These are phyloP conservation scores for Phalacrocorax brasilianus DNA, from an alignment of 2,113 vertebrate species.

Conservation along the genomic window DNA sequence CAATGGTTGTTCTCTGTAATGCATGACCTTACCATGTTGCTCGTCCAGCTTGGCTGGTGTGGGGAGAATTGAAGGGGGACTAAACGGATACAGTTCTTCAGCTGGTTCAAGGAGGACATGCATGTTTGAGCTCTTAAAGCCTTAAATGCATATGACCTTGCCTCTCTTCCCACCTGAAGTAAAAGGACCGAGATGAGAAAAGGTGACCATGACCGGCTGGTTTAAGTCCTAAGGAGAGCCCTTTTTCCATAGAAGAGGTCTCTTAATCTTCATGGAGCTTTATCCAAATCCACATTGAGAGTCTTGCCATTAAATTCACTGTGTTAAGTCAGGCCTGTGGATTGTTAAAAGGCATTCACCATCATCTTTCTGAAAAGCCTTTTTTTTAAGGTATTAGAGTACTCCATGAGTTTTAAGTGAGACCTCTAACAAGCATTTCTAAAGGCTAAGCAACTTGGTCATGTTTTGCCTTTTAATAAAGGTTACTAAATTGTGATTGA, in stretches of 20 bases:
- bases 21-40: background rate
- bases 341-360: background rate
- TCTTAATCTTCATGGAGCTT: background rate
- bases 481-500: background rate
- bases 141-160: background rate
- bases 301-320: background rate
- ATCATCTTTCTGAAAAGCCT: background rate
- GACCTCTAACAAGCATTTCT: background rate
- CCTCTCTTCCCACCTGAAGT: background rate
- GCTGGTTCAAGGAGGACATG: background rate
- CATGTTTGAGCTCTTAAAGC: background rate
- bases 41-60: background rate
- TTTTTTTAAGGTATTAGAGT: background rate
- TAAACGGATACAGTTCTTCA: background rate
- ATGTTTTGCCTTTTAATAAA: background rate
- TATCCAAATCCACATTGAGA: background rate
- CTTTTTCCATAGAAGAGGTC: background rate
- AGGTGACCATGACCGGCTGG: background rate
- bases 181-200: background rate
- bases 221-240: background rate
- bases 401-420: background rate
- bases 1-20: background rate
- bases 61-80: background rate
- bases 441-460: background rate
- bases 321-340: background rate